Conservation (phyloP, 2,113 vertebrate species). For the Grallaria varia region DNA sequence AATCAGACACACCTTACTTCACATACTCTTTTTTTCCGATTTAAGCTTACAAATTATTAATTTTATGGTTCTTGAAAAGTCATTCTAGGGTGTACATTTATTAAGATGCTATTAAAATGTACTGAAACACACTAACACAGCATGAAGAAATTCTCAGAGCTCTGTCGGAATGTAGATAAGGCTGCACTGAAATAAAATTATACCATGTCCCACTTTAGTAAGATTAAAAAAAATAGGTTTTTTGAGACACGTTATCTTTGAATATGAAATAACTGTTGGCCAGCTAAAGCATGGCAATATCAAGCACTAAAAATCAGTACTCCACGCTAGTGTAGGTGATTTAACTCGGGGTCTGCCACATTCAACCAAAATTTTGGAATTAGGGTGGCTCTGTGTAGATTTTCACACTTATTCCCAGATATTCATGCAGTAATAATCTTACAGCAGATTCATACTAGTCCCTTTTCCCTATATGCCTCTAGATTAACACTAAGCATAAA, state of each 20-base stretch:
- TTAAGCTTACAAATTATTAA: constrained; percentile 34
- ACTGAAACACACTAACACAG: constrained; percentile 28
- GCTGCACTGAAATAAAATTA: constrained; percentile 31
- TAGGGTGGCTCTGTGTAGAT: not conserved
- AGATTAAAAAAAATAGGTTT: not conserved
- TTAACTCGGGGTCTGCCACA: not conserved
- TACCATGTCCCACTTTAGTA: not conserved
- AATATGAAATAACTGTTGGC: not conserved
- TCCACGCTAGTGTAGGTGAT: not conserved
- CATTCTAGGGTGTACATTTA: not conserved
- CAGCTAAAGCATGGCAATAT: not conserved
- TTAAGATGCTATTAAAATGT: constrained; percentile 29
- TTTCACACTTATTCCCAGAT: not conserved
- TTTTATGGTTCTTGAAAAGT: constrained; percentile 22
- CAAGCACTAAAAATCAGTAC: not conserved
- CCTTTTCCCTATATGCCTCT: not conserved
- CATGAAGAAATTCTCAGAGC: constrained; percentile 22
- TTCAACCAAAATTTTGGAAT: not conserved
- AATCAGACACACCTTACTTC: not conserved
- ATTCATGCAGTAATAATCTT: not conserved
- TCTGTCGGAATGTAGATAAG: constrained; percentile 48
- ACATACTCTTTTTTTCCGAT: not conserved
- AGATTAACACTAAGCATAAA: not conserved
- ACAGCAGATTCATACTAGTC: not conserved
- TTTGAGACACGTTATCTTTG: not conserved